These are phyloP conservation scores for Brachionus sp. DNA, from an alignment of 1,140 invertebrate genomes.

Conservation along the genomic window DNA sequence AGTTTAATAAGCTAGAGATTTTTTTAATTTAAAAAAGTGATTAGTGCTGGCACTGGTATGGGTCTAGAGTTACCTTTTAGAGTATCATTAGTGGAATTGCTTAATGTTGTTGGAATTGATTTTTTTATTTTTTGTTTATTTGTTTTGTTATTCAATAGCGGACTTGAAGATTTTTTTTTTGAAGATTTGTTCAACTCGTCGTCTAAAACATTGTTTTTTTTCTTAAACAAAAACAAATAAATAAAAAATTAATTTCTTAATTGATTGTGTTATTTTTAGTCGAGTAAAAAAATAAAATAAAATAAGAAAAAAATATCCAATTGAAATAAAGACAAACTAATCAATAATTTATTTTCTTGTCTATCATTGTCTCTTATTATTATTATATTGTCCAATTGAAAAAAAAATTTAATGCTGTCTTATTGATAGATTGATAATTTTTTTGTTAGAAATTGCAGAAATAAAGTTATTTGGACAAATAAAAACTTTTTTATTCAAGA, in stretches of 20 bases:
- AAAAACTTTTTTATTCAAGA: too few relatives aligned
- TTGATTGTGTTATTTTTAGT: too few relatives aligned
- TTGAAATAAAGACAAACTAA: background rate
- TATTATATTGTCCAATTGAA: background rate
- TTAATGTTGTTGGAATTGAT: constrained; percentile 31
- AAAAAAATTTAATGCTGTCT: background rate
- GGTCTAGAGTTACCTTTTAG: constrained; percentile 19
- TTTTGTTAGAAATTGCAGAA: too few relatives aligned
- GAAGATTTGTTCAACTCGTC: background rate
- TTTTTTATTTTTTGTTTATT: constrained; percentile 20
- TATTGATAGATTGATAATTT: too few relatives aligned
- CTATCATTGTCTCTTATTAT: background rate
- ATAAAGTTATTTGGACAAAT: too few relatives aligned
- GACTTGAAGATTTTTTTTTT: background rate
- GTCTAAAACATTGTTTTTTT: background rate
- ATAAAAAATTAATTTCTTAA: background rate
- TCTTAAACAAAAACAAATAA: background rate
- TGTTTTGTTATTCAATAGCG: constrained; percentile 22
- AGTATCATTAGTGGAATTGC: constrained; percentile 36
- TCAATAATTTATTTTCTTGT: background rate
- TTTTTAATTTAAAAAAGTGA: background rate
- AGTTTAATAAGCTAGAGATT: background rate
- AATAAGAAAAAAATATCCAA: background rate
- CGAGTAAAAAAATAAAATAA: too few relatives aligned
- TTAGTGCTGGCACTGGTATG: background rate